A percentile compares a stretch with the other conserved stretches of the same genome.
Conservation (phyloP, 2,113 vertebrate genomes). For the Rhagologus leucostigma region DNA sequence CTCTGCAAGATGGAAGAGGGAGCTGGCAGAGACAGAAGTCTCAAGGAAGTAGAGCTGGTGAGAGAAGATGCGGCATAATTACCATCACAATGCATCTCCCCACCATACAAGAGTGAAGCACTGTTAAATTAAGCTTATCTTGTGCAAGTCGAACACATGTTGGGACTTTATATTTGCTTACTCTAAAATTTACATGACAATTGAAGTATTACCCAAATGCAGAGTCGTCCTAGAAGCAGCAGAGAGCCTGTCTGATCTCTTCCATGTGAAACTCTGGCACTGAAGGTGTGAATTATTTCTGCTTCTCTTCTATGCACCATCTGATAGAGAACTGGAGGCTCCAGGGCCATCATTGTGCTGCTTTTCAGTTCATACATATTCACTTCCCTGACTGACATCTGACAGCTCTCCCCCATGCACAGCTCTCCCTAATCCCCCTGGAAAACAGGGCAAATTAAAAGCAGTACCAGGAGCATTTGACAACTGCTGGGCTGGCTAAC, state of each 20-base stretch:
- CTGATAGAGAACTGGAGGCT: background rate
- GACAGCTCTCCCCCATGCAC: background rate
- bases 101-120: background rate
- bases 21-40: background rate
- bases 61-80: background rate
- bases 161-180: conserved; percentile 9
- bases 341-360: background rate
- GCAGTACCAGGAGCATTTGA: background rate
- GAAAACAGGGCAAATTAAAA: background rate
- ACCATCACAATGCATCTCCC: background rate
- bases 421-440: background rate
- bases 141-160: background rate
- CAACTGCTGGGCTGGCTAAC: background rate
- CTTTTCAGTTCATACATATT: background rate
- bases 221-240: background rate
- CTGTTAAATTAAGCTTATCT: conserved; percentile 18
- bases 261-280: background rate
- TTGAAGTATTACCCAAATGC: background rate
- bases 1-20: background rate
- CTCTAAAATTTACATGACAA: conserved; percentile 4
- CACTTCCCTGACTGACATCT: background rate
- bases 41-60: background rate
- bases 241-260: background rate
- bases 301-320: background rate
- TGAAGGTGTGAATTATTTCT: background rate